Percentiles rank a stretch among this genome's conserved stretches.
These are phyloP conservation scores for Eulemur mongoz DNA, from an alignment of 2,797 vertebrate genomes.

Conservation along the genomic window DNA sequence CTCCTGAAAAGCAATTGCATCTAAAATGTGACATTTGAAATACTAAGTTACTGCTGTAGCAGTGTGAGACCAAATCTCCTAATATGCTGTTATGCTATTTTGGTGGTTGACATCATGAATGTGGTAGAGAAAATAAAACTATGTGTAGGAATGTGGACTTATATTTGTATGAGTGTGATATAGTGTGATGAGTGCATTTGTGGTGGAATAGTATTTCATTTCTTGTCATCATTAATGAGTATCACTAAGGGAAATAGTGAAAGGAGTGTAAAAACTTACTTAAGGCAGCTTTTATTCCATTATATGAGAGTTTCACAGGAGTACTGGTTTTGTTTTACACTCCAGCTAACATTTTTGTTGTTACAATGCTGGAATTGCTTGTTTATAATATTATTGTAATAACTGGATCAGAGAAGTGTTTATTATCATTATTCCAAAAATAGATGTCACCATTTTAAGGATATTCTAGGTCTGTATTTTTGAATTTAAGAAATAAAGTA, in stretches of 20 bases:
- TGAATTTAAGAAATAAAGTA: conserved; percentile 35
- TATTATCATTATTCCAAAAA: not conserved
- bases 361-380: not conserved
- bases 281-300: conserved; percentile 25
- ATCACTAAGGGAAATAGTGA: conserved; percentile 8
- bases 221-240: conserved; percentile 18
- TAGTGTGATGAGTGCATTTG: not conserved
- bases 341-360: conserved; percentile 39
- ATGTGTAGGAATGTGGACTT: not conserved
- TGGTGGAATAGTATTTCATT: not conserved
- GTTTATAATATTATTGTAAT: conserved; percentile 12
- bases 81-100: not conserved
- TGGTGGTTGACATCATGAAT: not conserved
- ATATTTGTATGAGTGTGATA: not conserved
- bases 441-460: not conserved
- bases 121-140: not conserved
- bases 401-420: not conserved
- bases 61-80: conserved; percentile 1
- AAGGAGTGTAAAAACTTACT: conserved; percentile 30
- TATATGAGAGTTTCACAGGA: not conserved
- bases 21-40: conserved; percentile 36
- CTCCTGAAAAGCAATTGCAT: not conserved
- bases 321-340: conserved; percentile 25
- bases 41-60: not conserved
- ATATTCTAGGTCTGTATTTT: conserved; percentile 33